Percentiles rank a stretch among this genome's conserved stretches.
phyloP scores from a whole-genome alignment of 1,140 invertebrate species.

The Euwallacea fornicatus region DNA sequence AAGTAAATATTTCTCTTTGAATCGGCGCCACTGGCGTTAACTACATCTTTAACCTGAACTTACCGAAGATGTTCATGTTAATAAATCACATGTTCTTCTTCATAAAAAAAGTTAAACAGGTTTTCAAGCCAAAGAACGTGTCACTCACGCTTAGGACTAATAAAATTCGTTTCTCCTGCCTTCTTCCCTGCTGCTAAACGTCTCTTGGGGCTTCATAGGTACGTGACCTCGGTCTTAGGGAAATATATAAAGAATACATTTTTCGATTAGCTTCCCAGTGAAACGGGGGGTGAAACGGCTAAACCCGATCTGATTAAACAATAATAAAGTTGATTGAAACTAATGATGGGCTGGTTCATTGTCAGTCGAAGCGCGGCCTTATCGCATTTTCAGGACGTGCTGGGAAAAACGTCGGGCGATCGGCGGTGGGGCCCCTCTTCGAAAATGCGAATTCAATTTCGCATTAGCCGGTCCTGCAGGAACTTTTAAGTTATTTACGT shows the following conservation, averaged over 20 bases:
- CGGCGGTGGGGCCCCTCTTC: not conserved
- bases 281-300: slow-evolving; percentile 49
- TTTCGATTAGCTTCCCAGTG: slow-evolving; percentile 7
- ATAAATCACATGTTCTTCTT: slow-evolving; percentile 1
- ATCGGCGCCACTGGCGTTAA: not conserved
- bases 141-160: slow-evolving; percentile 3
- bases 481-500: slow-evolving; percentile 24
- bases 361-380: slow-evolving; percentile 43
- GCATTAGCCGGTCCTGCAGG: slow-evolving; percentile 5
- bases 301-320: too few species aligned
- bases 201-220: slow-evolving; percentile 1
- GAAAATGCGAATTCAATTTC: slow-evolving; percentile 17
- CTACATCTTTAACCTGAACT: not conserved
- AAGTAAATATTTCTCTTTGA: too few species aligned
- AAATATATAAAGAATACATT: not conserved
- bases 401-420: slow-evolving; percentile 9
- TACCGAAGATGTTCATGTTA: not conserved
- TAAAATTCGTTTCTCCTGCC: not conserved
- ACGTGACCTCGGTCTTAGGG: not conserved
- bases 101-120: slow-evolving; percentile 9
- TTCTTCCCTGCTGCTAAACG: not conserved
- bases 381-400: slow-evolving; percentile 26
- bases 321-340: slow-evolving; percentile 47
- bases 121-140: slow-evolving; percentile 8
- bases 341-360: slow-evolving; percentile 52